phyloP scores from a whole-genome alignment of 1,140 invertebrate genomes.

The Piezodorus guildinii region DNA sequence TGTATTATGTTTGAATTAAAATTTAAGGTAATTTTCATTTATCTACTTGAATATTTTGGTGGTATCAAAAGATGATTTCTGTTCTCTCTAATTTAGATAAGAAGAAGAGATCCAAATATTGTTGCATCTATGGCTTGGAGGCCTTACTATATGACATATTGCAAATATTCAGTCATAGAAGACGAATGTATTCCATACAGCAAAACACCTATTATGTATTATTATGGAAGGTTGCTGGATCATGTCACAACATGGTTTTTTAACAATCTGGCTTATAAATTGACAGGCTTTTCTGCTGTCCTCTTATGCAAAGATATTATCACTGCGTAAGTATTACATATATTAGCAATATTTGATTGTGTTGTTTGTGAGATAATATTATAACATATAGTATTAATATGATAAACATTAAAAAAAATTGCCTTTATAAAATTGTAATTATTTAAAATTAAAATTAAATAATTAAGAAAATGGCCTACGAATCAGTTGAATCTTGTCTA shows the following conservation, averaged over 20 bases:
- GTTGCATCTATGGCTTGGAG: conserved; percentile 48
- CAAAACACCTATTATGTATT: conserved; percentile 6
- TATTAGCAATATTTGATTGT: background rate
- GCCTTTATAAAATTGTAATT: no score
- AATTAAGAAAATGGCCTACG: background rate
- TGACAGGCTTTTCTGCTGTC: conserved; percentile 48
- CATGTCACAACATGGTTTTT: conserved; percentile 43
- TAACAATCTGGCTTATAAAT: conserved; percentile 39
- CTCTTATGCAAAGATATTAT: conserved; percentile 56
- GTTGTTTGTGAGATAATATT: no score
- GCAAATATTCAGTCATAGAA: conserved; percentile 34
- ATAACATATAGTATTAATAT: no score
- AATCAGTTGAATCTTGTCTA: background rate
- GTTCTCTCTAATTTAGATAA: conserved; percentile 40
- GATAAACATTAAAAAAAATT: no score
- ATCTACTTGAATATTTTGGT: background rate
- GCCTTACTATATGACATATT: conserved; percentile 41
- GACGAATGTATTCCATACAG: conserved; percentile 31
- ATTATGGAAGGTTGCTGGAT: conserved; percentile 35
- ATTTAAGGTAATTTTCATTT: background rate
- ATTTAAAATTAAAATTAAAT: no score
- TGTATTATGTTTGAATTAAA: no score
- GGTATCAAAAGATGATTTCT: background rate
- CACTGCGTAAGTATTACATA: conserved; percentile 41
- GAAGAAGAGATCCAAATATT: conserved; percentile 48